Base-by-base conservation (phyloP, 2,888 invertebrate genomes). In the Heliconius sara region DNA sequence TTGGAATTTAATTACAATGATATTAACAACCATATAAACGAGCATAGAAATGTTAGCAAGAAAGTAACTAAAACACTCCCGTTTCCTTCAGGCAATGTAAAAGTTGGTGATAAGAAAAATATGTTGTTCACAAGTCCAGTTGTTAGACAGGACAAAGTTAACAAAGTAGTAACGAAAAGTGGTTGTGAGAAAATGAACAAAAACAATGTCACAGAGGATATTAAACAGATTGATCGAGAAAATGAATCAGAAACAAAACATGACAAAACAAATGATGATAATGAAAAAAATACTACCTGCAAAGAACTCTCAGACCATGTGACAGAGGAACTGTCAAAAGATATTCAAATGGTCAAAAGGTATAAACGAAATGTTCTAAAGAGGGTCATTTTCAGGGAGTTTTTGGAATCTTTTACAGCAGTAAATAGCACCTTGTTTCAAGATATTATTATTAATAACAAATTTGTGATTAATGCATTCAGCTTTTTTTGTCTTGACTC, bases 371-470 rank as follows among this genome's bases (percentile, higher is more conserved):
- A 34, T 67, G 16, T 22, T 43, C 63, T 81, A n/a, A 76, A 78
- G 52, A 85, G 78, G 63, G 66, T 82, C 6, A 79, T 80, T 0
- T 71, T 79, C 19, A 13, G 25, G 0, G 13, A 73, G 0, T 89
- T 85, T 60, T 12, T 88, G 0, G 72, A 80, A 1, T 81, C 9
- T 3, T 0, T 85, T 0, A 30, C 78, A 0, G 52, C 39, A 7
- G 16, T 87, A 0, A 76, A 84, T 25, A 80, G 81, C 34, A 19
- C 43, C 4, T 70, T 81, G 16, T 75, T 79, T 12, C 73, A 83
- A 3, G 86, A 87, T 65, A 6, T 86, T 0, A 76, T 89, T 19
- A 81, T 90, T 13, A 90, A 90, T 82, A 85, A 87, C 0, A 86
- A 86, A 52, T 83, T 85, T 52, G 86, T 85, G 16, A 65, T 90